A percentile compares a stretch with the other conserved stretches of the same genome.
Conservation (phyloP, 2,888 invertebrate genomes). For the Protodeltote pygarga region DNA sequence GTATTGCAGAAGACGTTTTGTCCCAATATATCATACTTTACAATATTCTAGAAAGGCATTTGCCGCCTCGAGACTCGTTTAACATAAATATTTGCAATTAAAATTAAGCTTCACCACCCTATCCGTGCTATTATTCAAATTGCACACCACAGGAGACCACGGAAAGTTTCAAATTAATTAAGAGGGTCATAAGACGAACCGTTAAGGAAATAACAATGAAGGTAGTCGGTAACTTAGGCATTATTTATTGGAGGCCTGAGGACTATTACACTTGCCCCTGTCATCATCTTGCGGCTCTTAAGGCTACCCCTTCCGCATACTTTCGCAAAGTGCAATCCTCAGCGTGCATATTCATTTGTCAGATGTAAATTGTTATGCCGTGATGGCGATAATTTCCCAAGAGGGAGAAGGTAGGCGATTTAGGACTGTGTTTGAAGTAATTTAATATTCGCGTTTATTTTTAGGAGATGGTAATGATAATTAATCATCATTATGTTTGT, state of each 20-base stretch:
- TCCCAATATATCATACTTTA: constrained; percentile 77
- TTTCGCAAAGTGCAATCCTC: constrained; percentile 62
- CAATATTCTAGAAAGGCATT: constrained; percentile 70
- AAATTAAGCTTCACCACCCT: constrained; percentile 83
- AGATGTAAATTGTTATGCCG: constrained; percentile 45
- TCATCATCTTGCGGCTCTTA: constrained; percentile 74
- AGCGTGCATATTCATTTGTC: constrained; percentile 65
- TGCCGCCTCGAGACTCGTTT: constrained; percentile 71
- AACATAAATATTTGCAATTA: constrained; percentile 87
- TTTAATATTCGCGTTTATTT: constrained; percentile 11
- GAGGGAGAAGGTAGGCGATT: constrained; percentile 9
- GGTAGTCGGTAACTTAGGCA: constrained; percentile 71
- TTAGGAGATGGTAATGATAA: not conserved
- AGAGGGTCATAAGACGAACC: constrained; percentile 85
- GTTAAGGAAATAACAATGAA: constrained; percentile 85
- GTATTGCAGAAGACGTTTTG: constrained; percentile 56
- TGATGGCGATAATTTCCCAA: constrained; percentile 51
- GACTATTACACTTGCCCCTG: constrained; percentile 71
- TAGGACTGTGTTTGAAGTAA: constrained; percentile 6
- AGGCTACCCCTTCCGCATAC: constrained; percentile 62
- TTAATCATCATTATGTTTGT: no score
- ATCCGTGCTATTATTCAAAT: constrained; percentile 86
- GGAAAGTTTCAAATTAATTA: constrained; percentile 87
- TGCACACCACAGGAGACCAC: constrained; percentile 84
- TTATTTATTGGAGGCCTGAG: constrained; percentile 79